Conservation (phyloP, 2,797 vertebrate genomes). For the Alauda arvensis region DNA sequence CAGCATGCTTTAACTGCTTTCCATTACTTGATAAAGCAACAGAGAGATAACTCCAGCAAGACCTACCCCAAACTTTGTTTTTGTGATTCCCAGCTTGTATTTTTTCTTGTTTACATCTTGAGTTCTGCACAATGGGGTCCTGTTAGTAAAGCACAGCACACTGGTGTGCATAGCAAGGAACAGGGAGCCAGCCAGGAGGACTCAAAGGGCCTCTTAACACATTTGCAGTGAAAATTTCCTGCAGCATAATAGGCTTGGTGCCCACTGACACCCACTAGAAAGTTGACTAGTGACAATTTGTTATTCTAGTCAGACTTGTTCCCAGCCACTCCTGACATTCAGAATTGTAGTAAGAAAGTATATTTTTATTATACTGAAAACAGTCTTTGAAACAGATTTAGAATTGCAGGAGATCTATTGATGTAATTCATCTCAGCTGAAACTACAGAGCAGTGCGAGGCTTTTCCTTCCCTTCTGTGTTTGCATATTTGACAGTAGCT, state of each 20-base stretch:
- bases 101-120: not conserved
- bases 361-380: constrained; percentile 40
- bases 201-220: constrained; percentile 26
- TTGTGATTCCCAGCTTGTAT: not conserved
- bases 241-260: constrained; percentile 40
- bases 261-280: constrained; percentile 37
- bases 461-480: not conserved
- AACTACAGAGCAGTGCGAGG: not conserved
- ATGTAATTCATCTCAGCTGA: constrained; percentile 12
- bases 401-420: constrained; percentile 11
- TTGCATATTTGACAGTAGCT: constrained; percentile 39
- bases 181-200: constrained; percentile 9
- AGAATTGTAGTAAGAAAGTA: constrained; percentile 10
- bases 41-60: not conserved
- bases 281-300: constrained; percentile 40
- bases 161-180: not conserved
- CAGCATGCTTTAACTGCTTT: not conserved
- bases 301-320: constrained; percentile 44
- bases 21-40: not conserved
- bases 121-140: not conserved
- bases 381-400: not conserved
- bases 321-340: constrained; percentile 12
- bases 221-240: constrained; percentile 34
- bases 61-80: not conserved
- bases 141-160: not conserved